Evolutionary conservation across 2,113 vertebrate species (phyloP), one percentile per base, ranked within the genome.

Genomic region (Meles meles): DNA sequence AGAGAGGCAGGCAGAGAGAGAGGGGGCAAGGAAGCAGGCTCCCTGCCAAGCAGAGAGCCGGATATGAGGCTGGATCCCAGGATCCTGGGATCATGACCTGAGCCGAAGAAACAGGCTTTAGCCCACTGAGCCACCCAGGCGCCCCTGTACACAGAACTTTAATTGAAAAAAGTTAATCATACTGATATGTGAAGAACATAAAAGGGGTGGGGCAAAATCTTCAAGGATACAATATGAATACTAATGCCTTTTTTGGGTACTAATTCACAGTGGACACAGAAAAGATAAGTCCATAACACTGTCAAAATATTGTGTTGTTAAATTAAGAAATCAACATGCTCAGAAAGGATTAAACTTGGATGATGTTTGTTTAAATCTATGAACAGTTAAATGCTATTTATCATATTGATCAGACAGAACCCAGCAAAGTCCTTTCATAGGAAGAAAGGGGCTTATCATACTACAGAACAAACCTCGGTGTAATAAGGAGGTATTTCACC

Each of bases 131-230:
- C n/a, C n/a, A n/a, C n/a, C n/a, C n/a, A n/a, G n/a, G n/a, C n/a
- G n/a, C n/a, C n/a, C n/a, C n/a, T 55, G 55, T 44, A 61, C 4
- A 74, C n/a, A 89, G 47, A 83, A 12, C 3, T 92, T 12, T 81
- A 96, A 85, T 71, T 95, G 39, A 65, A 93, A 86, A 96, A 93
- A 74, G 4, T 79, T 97, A 91, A 98, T 96, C 67, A 63, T 27
- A 79, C 39, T 92, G 8, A 67, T 87, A 74, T 0, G 20, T 34
- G 42, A 69, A 85, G 47, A 94, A 91, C 27, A 81, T 63, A 7
- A 86, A 89, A n/a, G 39, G 6, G 9, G 47, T 71, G 4, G 39
- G 21, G 18, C 3, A 67, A 37, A 37, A n/a, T 69, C 17, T 90
- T 44, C 79, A 76, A 69, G 31, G 69, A 83, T 49, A 37, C 5